Conservation (phyloP, 2,888 invertebrate species). For the Loripinus fragilis region DNA sequence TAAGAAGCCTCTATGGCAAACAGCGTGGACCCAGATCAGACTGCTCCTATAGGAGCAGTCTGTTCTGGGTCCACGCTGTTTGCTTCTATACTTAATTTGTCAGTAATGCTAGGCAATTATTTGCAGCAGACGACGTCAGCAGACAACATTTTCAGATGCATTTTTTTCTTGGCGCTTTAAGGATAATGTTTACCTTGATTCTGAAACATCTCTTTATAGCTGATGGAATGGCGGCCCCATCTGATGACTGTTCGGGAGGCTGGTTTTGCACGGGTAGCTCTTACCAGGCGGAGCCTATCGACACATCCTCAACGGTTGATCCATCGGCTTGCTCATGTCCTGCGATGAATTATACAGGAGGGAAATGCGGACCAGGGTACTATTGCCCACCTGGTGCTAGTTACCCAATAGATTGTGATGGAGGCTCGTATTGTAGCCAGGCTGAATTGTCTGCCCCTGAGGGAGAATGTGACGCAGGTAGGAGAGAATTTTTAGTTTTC, state of each 20-base stretch:
- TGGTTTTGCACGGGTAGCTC: constrained; percentile 81
- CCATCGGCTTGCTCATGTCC: constrained; percentile 78
- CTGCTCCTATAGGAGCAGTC: too few species aligned
- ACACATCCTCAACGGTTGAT: constrained; percentile 69
- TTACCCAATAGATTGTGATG: constrained; percentile 77
- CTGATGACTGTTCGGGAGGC: constrained; percentile 78
- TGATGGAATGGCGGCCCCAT: constrained; percentile 75
- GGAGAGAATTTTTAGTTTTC: background rate
- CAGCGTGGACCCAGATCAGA: too few species aligned
- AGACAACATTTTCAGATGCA: too few species aligned
- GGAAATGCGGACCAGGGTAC: constrained; percentile 80
- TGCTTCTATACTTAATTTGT: too few species aligned
- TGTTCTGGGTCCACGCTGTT: too few species aligned
- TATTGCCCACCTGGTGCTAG: constrained; percentile 77
- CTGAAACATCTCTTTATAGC: too few species aligned
- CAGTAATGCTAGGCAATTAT: too few species aligned
- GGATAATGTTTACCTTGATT: too few species aligned
- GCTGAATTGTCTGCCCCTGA: constrained; percentile 73
- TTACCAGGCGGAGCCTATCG: constrained; percentile 70
- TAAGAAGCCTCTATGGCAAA: too few species aligned
- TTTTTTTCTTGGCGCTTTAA: too few species aligned
- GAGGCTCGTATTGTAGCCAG: constrained; percentile 76
- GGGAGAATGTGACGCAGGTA: constrained; percentile 74
- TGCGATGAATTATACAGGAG: constrained; percentile 78
- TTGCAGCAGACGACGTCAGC: too few species aligned